Evolutionary conservation across 1,140 invertebrate species (phyloP), one percentile per base, ranked within the genome.

Genomic region (Drosophila arizonae): DNA sequence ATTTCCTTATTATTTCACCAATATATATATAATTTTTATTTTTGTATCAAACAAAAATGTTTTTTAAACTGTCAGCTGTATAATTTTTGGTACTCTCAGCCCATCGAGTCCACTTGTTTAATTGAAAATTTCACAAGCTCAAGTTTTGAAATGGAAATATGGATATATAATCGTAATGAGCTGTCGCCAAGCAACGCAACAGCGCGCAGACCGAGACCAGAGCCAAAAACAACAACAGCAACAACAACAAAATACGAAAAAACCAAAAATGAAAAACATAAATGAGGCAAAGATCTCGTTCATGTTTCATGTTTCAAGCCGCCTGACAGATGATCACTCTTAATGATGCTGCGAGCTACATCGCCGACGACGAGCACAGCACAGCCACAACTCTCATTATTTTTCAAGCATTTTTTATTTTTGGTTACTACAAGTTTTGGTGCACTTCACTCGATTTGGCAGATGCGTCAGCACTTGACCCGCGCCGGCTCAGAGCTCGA

Each of bases 381-480:
- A 65, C 28, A 52, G 66, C 45, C 60, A 71, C 71, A 45, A 81
- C 79, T 75, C 82, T 87, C 77, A 87, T 88, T 87, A 88, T 88
- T 77, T 82, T 76, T 82, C 61, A 81, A 73, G 76, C 69, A 66
- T 72, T 88, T 77, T 82, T 82, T 74, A 48, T 71, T 78, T 78
- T 78, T 71, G 72, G 73, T 54, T 68, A 67, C 63, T 72, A 78
- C 76, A 78, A 87, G 72, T 86, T 86, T 82, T 76, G 76, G 65
- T 86, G 82, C 82, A 88, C 82, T 86, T 73, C 69, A 87, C 76
- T 87, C 76, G 79, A 82, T 86, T 86, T 86, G 82, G 82, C 82
- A 82, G 82, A 88, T 87, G 82, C 82, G 79, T 88, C 82, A 82
- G 82, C 82, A 86, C 84, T 88, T 86, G 82, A 87, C 84, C 84